A percentile compares a stretch with the other conserved stretches of the same genome.
phyloP scores from a whole-genome alignment of 2,888 invertebrate genomes.

The Eucriotettix oculatus region DNA sequence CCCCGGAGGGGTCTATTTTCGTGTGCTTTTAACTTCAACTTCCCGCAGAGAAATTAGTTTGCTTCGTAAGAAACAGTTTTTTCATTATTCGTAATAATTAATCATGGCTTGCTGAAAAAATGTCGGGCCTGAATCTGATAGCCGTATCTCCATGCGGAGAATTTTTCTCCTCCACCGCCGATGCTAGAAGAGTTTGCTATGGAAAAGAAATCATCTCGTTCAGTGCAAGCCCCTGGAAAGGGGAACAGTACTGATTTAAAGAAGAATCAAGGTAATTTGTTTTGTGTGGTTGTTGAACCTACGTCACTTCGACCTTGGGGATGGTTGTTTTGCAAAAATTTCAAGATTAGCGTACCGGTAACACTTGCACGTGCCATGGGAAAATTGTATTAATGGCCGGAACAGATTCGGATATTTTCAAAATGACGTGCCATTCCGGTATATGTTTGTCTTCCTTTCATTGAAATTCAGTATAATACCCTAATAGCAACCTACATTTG shows the following conservation, averaged over 20 bases:
- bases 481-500: no score
- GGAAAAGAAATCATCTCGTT: conserved; percentile 63
- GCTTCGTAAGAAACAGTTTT: background rate
- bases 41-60: no score
- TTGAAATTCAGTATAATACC: no score
- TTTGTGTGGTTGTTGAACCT: background rate
- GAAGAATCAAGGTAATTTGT: conserved; percentile 47
- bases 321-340: no score
- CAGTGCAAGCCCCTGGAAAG: conserved; percentile 51
- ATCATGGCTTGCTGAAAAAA: conserved; percentile 63
- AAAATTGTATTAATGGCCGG: no score
- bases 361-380: no score
- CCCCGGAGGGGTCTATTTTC: conserved; percentile 35
- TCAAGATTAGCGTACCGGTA: no score
- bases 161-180: conserved; percentile 38
- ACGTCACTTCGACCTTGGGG: no score
- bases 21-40: conserved; percentile 18
- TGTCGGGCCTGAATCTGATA: conserved; percentile 52
- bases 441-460: no score
- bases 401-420: no score
- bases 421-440: no score
- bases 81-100: conserved; percentile 11
- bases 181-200: conserved; percentile 44
- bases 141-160: conserved; percentile 57
- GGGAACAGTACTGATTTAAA: conserved; percentile 55